Percentiles rank a stretch among this genome's conserved stretches.
Evolutionary conservation across 2,888 invertebrate species (phyloP).

Genomic region (Ashinkailepas kermadecensis): DNA sequence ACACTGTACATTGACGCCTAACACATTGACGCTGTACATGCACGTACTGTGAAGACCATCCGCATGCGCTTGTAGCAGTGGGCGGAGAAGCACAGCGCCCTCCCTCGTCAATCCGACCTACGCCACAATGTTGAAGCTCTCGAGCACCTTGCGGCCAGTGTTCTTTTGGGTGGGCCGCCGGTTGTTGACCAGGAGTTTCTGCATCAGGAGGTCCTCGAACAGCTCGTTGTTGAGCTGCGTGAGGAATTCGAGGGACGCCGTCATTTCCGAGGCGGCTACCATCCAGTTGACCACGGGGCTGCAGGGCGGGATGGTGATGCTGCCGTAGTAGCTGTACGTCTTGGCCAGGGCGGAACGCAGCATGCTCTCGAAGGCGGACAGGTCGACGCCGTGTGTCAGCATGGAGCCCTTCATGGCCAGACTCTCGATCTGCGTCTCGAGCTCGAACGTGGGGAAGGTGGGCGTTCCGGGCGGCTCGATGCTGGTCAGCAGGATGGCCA

Average conservation of each 20-base stretch:
- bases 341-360: background rate
- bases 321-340: background rate
- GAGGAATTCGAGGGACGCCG: background rate
- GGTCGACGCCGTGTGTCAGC: background rate
- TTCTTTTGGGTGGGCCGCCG: background rate
- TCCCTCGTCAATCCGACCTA: too few species aligned
- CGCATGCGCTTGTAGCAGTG: too few species aligned
- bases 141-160: background rate
- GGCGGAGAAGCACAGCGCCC: too few species aligned
- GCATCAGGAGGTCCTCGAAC: background rate
- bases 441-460: background rate
- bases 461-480: background rate
- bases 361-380: background rate
- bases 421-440: background rate
- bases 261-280: background rate
- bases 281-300: background rate
- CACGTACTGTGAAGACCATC: too few species aligned
- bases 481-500: background rate
- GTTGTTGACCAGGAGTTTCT: background rate
- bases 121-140: background rate
- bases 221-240: background rate
- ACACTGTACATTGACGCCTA: too few species aligned
- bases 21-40: too few species aligned
- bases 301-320: background rate
- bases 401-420: background rate